Conservation (phyloP, 2,888 invertebrate species). For the Aphodius granarius region DNA sequence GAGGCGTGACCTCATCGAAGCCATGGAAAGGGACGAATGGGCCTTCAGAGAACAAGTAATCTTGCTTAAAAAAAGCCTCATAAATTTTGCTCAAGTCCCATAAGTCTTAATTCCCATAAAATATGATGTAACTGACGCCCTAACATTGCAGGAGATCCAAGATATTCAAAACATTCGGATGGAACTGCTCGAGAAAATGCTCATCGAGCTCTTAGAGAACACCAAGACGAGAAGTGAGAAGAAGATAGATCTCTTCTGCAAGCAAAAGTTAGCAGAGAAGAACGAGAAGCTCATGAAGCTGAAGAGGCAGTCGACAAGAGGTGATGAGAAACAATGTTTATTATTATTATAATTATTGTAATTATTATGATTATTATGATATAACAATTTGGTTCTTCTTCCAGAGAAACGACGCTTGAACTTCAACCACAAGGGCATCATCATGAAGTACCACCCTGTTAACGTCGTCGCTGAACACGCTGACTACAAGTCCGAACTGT, state of each 20-base stretch:
- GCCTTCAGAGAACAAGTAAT: conserved; percentile 73
- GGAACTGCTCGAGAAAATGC: conserved; percentile 67
- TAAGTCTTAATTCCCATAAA: too few species aligned
- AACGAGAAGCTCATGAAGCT: conserved; percentile 60
- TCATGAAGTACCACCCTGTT: conserved; percentile 51
- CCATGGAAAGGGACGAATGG: conserved; percentile 85
- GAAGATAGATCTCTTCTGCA: conserved; percentile 59
- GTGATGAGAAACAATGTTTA: too few species aligned
- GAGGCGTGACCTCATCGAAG: conserved; percentile 67
- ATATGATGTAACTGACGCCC: too few species aligned
- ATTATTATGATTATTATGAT: too few species aligned
- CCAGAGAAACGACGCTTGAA: conserved; percentile 30
- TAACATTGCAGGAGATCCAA: conserved; percentile 67
- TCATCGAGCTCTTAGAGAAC: conserved; percentile 58
- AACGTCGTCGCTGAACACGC: conserved; percentile 57
- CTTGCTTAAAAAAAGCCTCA: too few species aligned
- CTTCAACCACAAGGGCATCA: conserved; percentile 29
- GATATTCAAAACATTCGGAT: conserved; percentile 70
- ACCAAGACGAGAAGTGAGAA: conserved; percentile 52
- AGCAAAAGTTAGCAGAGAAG: conserved; percentile 59
- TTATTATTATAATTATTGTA: conserved; percentile 4
- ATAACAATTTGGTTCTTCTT: conserved; percentile 2
- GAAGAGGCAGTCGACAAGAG: conserved; percentile 57
- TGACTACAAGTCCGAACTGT: conserved; percentile 64
- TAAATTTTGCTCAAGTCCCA: too few species aligned